Conservation (phyloP, 2,113 vertebrate genomes). For the Myotis brandtii region DNA sequence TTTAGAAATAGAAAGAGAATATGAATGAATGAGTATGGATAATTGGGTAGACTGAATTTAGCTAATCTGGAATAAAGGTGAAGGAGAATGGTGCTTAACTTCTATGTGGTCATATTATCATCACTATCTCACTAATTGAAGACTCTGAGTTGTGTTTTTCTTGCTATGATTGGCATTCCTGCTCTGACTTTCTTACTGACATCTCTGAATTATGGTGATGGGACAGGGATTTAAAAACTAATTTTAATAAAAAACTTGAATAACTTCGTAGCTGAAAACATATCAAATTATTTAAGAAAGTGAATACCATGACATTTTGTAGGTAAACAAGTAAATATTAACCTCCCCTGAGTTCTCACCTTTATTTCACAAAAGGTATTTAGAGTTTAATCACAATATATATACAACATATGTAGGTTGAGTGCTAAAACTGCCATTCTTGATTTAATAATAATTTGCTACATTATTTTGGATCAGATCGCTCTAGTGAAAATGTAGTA, state of each 20-base stretch:
- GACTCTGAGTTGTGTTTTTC: not conserved
- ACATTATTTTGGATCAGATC: not conserved
- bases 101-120: not conserved
- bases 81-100: not conserved
- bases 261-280: conserved; percentile 22
- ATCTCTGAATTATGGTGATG: conserved; percentile 34
- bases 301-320: not conserved
- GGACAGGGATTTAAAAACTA: not conserved
- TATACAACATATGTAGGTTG: not conserved
- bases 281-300: not conserved
- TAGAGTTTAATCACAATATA: not conserved
- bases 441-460: conserved; percentile 29
- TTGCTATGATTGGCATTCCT: not conserved
- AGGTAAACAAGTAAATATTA: conserved; percentile 12
- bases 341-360: not conserved
- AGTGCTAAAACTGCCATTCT: not conserved
- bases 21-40: not conserved
- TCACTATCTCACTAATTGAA: not conserved
- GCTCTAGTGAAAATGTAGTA: not conserved
- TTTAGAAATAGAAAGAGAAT: not conserved
- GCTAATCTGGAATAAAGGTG: not conserved
- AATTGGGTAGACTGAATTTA: not conserved
- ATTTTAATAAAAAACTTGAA: conserved; percentile 33
- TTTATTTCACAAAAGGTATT: not conserved
- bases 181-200: not conserved